Percentiles rank a stretch among this genome's conserved stretches.
phyloP scores from a whole-genome alignment of 2,888 invertebrate genomes.

The Torymus auratus region DNA sequence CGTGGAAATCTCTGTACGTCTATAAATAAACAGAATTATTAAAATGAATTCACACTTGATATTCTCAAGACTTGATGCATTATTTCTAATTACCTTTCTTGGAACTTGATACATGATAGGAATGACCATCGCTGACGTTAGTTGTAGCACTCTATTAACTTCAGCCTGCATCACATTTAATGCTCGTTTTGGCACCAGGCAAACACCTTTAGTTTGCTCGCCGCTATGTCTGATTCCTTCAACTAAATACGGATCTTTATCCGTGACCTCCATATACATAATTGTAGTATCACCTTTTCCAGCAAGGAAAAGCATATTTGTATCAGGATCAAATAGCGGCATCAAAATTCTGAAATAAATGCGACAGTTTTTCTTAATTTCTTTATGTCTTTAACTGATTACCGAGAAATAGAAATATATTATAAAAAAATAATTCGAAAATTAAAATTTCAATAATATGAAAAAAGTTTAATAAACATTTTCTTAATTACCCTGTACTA shows the following conservation, averaged over 20 bases:
- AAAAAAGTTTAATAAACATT: not conserved
- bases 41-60: constrained; percentile 23
- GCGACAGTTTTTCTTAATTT: too few species aligned
- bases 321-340: constrained; percentile 95
- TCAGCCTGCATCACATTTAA: constrained; percentile 98
- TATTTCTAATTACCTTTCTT: constrained; percentile 82
- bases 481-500: constrained; percentile 83
- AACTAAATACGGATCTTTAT: constrained; percentile 92
- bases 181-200: constrained; percentile 93
- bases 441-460: not conserved
- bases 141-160: constrained; percentile 92
- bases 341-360: constrained; percentile 83
- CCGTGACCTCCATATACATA: constrained; percentile 92
- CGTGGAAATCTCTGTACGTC: constrained; percentile 96
- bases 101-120: constrained; percentile 97
- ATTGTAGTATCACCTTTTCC: constrained; percentile 97
- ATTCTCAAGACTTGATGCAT: too few species aligned
- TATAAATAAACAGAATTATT: constrained; percentile 71
- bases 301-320: constrained; percentile 95
- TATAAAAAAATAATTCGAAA: not conserved
- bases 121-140: constrained; percentile 90
- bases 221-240: constrained; percentile 92
- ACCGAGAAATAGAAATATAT: constrained; percentile 4
- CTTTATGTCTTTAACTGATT: not conserved
- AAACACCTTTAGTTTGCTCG: constrained; percentile 97